Conservation (phyloP, 2,888 invertebrate species). For the Hirtodrosophila cameraria region DNA sequence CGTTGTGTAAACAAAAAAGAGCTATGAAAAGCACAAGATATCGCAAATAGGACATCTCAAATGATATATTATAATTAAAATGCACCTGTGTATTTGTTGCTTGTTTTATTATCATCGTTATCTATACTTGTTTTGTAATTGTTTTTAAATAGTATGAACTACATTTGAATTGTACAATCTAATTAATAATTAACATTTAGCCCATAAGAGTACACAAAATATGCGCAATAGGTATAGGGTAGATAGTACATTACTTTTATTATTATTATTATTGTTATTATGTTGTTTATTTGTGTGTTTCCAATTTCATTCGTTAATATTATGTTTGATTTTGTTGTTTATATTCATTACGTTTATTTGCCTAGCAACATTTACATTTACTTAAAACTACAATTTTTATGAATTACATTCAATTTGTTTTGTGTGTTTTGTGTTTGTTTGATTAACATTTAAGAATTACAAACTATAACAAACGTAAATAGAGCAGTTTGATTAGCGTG, state of each 20-base stretch:
- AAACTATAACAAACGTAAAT: slow-evolving; percentile 45
- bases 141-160: slow-evolving; percentile 75
- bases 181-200: slow-evolving; percentile 78
- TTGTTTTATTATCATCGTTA: slow-evolving; percentile 55
- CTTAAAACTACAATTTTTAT: slow-evolving; percentile 54
- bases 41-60: not conserved
- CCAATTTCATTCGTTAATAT: slow-evolving; percentile 25
- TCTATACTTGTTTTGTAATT: slow-evolving; percentile 42
- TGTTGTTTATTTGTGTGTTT: slow-evolving; percentile 24
- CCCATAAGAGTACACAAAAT: slow-evolving; percentile 70
- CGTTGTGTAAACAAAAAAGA: too few species aligned
- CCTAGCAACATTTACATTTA: slow-evolving; percentile 77
- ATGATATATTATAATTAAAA: not conserved
- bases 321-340: slow-evolving; percentile 18
- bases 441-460: slow-evolving; percentile 44
- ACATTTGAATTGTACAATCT: slow-evolving; percentile 77
- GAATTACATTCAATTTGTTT: slow-evolving; percentile 73
- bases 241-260: slow-evolving; percentile 25
- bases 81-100: slow-evolving; percentile 20
- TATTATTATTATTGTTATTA: too few species aligned
- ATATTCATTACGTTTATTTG: slow-evolving; percentile 52
- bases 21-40: too few species aligned
- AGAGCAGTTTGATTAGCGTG: slow-evolving; percentile 41
- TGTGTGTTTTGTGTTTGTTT: too few species aligned
- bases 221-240: slow-evolving; percentile 53